Percentiles rank a stretch among this genome's conserved stretches.
Conservation (phyloP, 2,797 vertebrate genomes). For the Natrix natrix region DNA sequence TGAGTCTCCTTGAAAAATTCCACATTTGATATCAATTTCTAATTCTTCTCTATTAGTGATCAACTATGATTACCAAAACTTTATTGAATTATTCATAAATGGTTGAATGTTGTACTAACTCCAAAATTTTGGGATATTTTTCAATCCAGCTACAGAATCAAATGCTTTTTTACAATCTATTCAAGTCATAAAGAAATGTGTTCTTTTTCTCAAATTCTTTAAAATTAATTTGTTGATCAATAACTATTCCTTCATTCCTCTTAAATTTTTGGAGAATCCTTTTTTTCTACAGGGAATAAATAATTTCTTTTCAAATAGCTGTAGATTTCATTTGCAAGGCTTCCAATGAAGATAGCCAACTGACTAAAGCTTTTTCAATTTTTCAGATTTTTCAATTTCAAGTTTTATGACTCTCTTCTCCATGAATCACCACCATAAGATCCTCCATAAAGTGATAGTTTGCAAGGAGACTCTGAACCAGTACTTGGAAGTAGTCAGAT, state of each 20-base stretch:
- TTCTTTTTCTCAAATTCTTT: neutral
- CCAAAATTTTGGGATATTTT: neutral
- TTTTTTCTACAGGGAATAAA: neutral
- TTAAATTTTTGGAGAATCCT: neutral
- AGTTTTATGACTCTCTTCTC: neutral
- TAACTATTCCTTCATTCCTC: neutral
- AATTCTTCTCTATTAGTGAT: neutral
- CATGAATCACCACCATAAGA: neutral
- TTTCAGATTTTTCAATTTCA: too few relatives aligned
- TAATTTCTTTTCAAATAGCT: neutral
- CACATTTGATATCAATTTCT: neutral
- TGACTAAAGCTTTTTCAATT: neutral
- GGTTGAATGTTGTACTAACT: neutral
- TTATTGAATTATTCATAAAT: neutral
- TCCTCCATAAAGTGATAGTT: neutral
- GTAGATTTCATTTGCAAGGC: neutral
- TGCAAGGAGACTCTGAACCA: neutral
- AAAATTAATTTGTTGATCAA: neutral
- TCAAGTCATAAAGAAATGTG: neutral
- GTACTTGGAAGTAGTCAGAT: neutral
- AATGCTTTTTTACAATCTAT: neutral
- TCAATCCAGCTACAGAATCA: neutral
- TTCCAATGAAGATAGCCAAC: neutral
- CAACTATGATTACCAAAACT: neutral
- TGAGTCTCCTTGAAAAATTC: neutral